Evolutionary conservation across 2,888 invertebrate genomes (phyloP).

Genomic region (Brenthis daphne): DNA sequence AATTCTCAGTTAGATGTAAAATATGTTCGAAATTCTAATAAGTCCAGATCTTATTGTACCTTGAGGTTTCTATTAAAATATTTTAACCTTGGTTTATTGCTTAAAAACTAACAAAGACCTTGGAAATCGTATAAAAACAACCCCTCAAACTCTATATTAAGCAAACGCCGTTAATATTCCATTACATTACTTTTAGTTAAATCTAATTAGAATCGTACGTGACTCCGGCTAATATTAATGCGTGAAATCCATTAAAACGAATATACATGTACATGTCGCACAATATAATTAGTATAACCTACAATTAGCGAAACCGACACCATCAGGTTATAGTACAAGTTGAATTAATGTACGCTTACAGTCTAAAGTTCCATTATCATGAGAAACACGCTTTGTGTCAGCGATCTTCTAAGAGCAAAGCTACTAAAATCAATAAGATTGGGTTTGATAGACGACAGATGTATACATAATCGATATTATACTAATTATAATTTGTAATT

Average conservation of each 20-base stretch:
- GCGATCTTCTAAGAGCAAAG: constrained; percentile 7
- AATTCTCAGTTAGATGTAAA: neutral
- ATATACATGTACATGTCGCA: constrained; percentile 61
- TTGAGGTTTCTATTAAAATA: neutral
- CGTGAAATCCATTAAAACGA: constrained; percentile 71
- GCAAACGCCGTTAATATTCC: constrained; percentile 41
- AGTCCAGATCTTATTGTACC: neutral
- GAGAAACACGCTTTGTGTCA: constrained; percentile 60
- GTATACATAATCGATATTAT: neutral
- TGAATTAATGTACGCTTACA: constrained; percentile 79
- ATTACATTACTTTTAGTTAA: constrained; percentile 46
- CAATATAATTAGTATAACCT: constrained; percentile 77
- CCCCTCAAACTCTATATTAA: constrained; percentile 7
- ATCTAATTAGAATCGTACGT: constrained; percentile 52
- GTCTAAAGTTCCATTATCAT: constrained; percentile 81
- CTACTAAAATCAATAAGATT: constrained; percentile 3
- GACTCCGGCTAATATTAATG: constrained; percentile 59
- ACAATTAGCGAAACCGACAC: constrained; percentile 80
- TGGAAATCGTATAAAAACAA: neutral
- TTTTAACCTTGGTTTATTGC: neutral
- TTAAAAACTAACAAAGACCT: neutral
- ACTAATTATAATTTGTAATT: neutral
- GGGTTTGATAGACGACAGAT: neutral
- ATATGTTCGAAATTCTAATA: constrained; percentile 1
- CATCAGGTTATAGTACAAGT: constrained; percentile 77